Percentiles rank a stretch among this genome's conserved stretches.
Conservation (phyloP, 2,797 vertebrate genomes). For the Ficedula albicollis region DNA sequence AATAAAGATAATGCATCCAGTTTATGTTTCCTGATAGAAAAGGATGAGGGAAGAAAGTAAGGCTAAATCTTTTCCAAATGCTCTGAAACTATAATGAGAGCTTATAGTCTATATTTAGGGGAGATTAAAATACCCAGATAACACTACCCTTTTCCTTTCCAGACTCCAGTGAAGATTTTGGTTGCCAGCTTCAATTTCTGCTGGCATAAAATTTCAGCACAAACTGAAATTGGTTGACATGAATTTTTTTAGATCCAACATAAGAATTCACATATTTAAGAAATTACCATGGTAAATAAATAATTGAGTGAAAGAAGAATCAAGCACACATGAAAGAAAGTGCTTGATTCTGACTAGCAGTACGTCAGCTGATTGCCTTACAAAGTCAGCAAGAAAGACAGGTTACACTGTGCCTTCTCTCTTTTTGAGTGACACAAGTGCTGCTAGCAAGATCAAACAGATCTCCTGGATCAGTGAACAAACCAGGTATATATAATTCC, state of each 20-base stretch:
- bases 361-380: not conserved
- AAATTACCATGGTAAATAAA: not conserved
- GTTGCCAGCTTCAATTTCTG: not conserved
- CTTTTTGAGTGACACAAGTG: not conserved
- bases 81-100: not conserved
- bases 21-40: not conserved
- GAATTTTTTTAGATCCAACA: not conserved
- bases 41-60: not conserved
- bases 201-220: not conserved
- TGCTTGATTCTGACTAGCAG: not conserved
- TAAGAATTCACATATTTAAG: not conserved
- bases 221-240: not conserved
- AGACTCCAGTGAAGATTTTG: not conserved
- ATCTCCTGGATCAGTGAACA: not conserved
- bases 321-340: not conserved
- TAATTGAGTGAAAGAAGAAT: not conserved
- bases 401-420: not conserved
- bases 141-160: not conserved
- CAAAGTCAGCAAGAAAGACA: not conserved
- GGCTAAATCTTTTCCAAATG: not conserved
- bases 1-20: not conserved
- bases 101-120: not conserved
- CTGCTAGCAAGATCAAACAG: not conserved
- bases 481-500: not conserved
- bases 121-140: constrained; percentile 3